Percentiles rank a stretch among this genome's conserved stretches.
These are phyloP conservation scores for Drosophila tanythrix DNA, from an alignment of 2,888 invertebrate species.

Conservation along the genomic window DNA sequence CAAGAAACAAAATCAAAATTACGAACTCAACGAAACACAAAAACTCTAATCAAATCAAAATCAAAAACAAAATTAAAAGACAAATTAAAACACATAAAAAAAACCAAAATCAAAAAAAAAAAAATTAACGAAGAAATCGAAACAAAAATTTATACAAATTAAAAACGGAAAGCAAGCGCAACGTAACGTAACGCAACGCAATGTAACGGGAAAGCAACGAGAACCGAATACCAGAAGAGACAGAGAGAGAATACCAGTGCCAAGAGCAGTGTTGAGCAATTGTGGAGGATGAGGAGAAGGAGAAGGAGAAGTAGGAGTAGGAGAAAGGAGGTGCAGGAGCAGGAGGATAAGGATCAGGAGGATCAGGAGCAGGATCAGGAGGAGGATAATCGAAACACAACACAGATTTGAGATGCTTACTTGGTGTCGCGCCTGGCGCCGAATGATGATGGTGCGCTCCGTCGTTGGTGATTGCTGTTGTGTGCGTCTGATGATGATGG, in stretches of 20 bases:
- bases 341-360: neutral
- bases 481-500: constrained; percentile 85
- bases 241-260: constrained; percentile 41
- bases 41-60: constrained; percentile 43
- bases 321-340: constrained; percentile 2
- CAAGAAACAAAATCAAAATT: constrained; percentile 60
- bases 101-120: constrained; percentile 19
- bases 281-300: constrained; percentile 28
- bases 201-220: constrained; percentile 39
- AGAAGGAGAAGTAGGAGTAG: constrained; percentile 19
- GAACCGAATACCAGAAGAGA: constrained; percentile 45
- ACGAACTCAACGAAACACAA: constrained; percentile 53
- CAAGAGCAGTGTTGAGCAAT: constrained; percentile 42
- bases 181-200: constrained; percentile 21
- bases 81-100: constrained; percentile 20
- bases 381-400: constrained; percentile 60
- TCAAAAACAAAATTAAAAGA: constrained; percentile 24
- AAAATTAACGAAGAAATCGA: constrained; percentile 25
- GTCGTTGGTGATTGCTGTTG: constrained; percentile 80
- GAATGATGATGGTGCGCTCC: constrained; percentile 76
- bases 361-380: constrained; percentile 32
- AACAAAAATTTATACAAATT: constrained; percentile 1
- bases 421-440: constrained; percentile 81
- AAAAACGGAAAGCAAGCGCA: constrained; percentile 24
- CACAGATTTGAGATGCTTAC: constrained; percentile 83